Conservation (phyloP, 2,113 vertebrate genomes). For the Menidia beryllina region DNA sequence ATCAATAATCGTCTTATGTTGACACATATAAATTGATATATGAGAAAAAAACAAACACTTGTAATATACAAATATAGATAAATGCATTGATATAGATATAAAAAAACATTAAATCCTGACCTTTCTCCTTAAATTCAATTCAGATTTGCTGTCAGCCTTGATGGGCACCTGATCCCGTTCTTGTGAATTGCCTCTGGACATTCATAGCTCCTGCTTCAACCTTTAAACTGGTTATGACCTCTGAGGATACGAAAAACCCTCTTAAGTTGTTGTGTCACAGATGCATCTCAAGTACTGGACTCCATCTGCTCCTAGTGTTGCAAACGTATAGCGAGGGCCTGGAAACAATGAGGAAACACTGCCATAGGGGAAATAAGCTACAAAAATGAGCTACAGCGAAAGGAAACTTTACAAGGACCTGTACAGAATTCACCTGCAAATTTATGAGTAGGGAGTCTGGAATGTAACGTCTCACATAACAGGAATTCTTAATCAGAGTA, state of each 20-base stretch:
- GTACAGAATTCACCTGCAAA: too few species aligned
- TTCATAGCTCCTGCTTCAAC: neutral
- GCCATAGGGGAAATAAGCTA: constrained; percentile 60
- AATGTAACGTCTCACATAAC: too few species aligned
- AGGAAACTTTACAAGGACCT: too few species aligned
- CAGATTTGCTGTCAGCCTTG: neutral
- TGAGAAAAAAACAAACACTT: too few species aligned
- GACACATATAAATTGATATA: too few species aligned
- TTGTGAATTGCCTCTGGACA: constrained; percentile 6
- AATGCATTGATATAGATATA: too few species aligned
- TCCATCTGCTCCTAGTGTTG: constrained; percentile 26
- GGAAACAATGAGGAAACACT: constrained; percentile 47
- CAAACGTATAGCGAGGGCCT: constrained; percentile 30
- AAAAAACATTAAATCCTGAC: neutral
- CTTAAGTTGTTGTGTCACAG: constrained; percentile 31
- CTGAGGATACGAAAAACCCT: constrained; percentile 7
- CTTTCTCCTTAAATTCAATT: constrained; percentile 16
- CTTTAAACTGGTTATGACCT: constrained; percentile 20
- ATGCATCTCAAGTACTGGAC: constrained; percentile 32
- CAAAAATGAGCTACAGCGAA: constrained; percentile 8
- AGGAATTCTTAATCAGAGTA: too few species aligned
- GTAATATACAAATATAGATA: too few species aligned
- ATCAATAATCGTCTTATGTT: too few species aligned
- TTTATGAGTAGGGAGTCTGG: too few species aligned
- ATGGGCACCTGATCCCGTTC: constrained; percentile 2